Evolutionary conservation across 2,797 vertebrate genomes (phyloP), one percentile per base, ranked within the genome.

Genomic region (Allobates femoralis): DNA sequence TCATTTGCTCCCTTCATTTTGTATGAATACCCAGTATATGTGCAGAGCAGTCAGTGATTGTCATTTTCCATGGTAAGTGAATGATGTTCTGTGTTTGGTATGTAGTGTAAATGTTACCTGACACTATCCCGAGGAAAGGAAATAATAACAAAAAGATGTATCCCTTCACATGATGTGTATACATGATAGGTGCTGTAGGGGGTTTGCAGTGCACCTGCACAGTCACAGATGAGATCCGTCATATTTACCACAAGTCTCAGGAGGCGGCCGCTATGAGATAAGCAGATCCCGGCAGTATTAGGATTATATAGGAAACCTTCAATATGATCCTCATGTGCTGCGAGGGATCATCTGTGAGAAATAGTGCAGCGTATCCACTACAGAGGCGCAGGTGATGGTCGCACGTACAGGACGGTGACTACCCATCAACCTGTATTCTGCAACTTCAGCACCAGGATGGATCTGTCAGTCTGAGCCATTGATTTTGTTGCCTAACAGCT

Each of bases 21-120:
- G 3, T 37, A 21, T 21, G 30, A 30, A 34, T 69, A 37, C 34
- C 12, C 3, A 0, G 32, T n/a, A 41, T 3, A 26, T 26, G 26
- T 73, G 26, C n/a, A 62, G 5, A 46, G 18, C 19, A 41, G 69
- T 37, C 66, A 69, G 11, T 67, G 15, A 37, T 46, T n/a, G 3
- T 46, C 21, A n/a, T 64, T 46, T 18, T 16, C 14, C 15, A 16
- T 18, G 67, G 26, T 46, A 37, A 78, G 3, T 26, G 56, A 46
- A 79, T 79, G 56, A 79, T 46, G 77, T 21, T 64, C 10, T 28
- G n/a, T 50, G n/a, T 64, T 50, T 79, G 58, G 78, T 79, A 64
- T 79, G 58, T 64, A 28, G 12, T 28, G 30, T 23, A 79, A 26
- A 79, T 64, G 56, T 64, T 79, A 46, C 14, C 26, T 79, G 78